phyloP scores from a whole-genome alignment of 2,888 invertebrate species.

The Chalcosyrphus nemorum region DNA sequence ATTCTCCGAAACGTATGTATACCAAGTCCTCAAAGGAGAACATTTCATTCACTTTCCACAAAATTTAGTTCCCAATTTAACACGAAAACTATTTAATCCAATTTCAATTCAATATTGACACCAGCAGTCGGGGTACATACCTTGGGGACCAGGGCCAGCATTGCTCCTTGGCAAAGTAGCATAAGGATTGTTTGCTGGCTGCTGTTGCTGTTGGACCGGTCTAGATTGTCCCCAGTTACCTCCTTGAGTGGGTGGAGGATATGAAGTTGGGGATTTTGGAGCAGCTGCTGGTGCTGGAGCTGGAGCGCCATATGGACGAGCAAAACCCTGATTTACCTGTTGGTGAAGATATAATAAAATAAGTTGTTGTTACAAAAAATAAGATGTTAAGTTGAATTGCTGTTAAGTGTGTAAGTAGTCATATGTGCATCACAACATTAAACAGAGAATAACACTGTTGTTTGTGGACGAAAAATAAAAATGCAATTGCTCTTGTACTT shows the following conservation, averaged over 20 bases:
- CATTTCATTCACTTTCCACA: slow-evolving; percentile 68
- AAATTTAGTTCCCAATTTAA: slow-evolving; percentile 65
- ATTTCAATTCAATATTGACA: slow-evolving; percentile 70
- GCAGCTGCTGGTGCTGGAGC: slow-evolving; percentile 76
- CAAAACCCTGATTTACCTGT: slow-evolving; percentile 80
- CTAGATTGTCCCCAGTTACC: slow-evolving; percentile 74
- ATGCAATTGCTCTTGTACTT: slow-evolving; percentile 73
- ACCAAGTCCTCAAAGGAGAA: neutral
- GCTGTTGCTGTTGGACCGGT: slow-evolving; percentile 74
- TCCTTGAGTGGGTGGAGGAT: slow-evolving; percentile 78
- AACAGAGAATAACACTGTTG: slow-evolving; percentile 44
- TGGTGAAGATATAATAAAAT: slow-evolving; percentile 46
- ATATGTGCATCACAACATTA: slow-evolving; percentile 52
- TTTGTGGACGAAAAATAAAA: neutral
- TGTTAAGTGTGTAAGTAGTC: slow-evolving; percentile 46
- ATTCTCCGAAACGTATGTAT: neutral
- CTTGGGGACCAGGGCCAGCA: slow-evolving; percentile 81
- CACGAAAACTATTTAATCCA: slow-evolving; percentile 71
- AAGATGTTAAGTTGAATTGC: slow-evolving; percentile 17
- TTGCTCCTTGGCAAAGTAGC: slow-evolving; percentile 81
- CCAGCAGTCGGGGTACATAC: slow-evolving; percentile 76
- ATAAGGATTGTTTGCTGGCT: slow-evolving; percentile 78
- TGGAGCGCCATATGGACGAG: slow-evolving; percentile 80
- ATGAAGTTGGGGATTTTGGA: slow-evolving; percentile 80
- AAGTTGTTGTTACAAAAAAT: slow-evolving; percentile 18